Conservation (phyloP, 2,113 vertebrate genomes). For the Enhydra lutris region DNA sequence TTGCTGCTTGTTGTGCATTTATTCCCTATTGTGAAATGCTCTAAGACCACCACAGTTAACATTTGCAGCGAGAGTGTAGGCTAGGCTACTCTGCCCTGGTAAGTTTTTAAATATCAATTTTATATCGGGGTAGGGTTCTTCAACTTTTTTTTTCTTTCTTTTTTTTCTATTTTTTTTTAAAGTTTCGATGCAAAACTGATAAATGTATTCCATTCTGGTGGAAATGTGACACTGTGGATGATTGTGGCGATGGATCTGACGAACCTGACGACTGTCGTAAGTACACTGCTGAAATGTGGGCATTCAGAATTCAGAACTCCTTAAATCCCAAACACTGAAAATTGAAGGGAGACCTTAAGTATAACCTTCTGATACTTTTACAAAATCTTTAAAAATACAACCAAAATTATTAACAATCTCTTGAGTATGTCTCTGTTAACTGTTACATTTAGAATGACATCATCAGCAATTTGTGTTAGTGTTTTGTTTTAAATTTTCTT, state of each 20-base stretch:
- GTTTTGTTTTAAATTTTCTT: neutral
- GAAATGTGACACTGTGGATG: constrained; percentile 99
- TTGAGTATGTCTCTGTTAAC: neutral
- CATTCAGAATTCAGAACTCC: neutral
- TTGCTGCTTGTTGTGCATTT: neutral
- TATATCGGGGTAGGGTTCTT: neutral
- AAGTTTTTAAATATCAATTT: neutral
- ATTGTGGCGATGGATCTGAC: constrained; percentile 97
- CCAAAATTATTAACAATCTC: neutral
- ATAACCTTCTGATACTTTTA: neutral
- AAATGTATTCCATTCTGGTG: constrained; percentile 99
- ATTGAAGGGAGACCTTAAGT: neutral
- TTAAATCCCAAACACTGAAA: neutral
- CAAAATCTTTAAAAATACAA: neutral
- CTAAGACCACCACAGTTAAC: neutral
- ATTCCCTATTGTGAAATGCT: neutral
- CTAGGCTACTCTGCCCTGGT: neutral
- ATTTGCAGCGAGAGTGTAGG: neutral
- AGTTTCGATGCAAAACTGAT: constrained; percentile 98
- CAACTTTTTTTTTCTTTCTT: neutral
- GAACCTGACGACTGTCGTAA: constrained; percentile 97
- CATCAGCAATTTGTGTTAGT: neutral
- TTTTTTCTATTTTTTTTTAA: neutral
- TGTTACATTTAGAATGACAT: neutral
- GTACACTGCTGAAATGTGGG: constrained; percentile 65